phyloP scores from a whole-genome alignment of 2,797 vertebrate species.

The Acanthiza pusilla region DNA sequence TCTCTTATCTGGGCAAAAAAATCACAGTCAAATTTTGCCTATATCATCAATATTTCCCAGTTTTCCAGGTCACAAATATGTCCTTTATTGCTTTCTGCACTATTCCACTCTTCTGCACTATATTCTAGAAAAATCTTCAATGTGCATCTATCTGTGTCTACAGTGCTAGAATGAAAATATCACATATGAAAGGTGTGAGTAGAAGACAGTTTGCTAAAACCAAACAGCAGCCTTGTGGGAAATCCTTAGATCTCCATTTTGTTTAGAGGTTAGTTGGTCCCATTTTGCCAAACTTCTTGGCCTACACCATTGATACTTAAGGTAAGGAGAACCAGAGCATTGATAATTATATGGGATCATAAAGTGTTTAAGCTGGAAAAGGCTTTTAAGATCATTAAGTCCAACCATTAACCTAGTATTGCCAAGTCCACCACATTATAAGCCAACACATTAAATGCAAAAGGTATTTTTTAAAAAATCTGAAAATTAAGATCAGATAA shows the following conservation, averaged over 20 bases:
- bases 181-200: neutral
- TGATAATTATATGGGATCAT: neutral
- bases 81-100: neutral
- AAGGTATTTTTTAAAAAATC: neutral
- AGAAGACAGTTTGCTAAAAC: neutral
- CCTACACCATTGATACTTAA: neutral
- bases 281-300: neutral
- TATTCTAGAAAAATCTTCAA: neutral
- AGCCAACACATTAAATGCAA: neutral
- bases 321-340: neutral
- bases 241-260: neutral
- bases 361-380: neutral
- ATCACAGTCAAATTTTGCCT: neutral
- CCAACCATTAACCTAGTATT: neutral
- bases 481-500: neutral
- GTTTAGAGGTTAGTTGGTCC: neutral
- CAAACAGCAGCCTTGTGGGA: neutral
- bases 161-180: neutral
- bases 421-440: neutral
- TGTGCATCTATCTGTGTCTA: neutral
- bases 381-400: neutral
- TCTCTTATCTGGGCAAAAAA: neutral
- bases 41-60: neutral
- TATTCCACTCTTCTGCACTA: too few relatives aligned
- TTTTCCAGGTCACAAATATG: neutral